These are phyloP conservation scores for Echinarachnius parma DNA, from an alignment of 53 echinoderm and acorn worm genomes.

Conservation along the genomic window DNA sequence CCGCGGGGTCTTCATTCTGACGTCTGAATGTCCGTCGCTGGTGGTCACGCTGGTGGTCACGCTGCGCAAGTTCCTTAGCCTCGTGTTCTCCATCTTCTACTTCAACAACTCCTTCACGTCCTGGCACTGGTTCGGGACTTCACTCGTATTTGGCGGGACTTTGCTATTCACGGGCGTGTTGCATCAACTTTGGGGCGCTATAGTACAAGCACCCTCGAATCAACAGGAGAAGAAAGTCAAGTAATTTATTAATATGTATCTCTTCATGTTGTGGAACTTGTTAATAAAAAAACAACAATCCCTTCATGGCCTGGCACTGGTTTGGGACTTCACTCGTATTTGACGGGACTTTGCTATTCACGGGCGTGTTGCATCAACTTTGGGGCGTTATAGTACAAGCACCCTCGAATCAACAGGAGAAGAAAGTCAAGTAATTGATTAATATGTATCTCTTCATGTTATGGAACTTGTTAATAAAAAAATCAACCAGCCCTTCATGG, in stretches of 20 bases:
- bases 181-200: constrained; percentile 46
- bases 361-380: constrained; percentile 71
- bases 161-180: constrained; percentile 83
- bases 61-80: constrained; percentile 85
- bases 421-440: constrained; percentile 35
- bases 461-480: too few relatives aligned
- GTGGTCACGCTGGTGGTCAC: constrained; percentile 90
- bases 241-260: too few relatives aligned
- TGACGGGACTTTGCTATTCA: constrained; percentile 74
- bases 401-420: constrained; percentile 43
- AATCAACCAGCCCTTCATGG: constrained; percentile 84
- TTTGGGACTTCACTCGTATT: constrained; percentile 79
- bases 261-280: too few relatives aligned
- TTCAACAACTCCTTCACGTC: constrained; percentile 89
- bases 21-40: constrained; percentile 93
- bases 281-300: too few relatives aligned
- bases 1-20: constrained; percentile 89
- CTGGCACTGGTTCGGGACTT: constrained; percentile 88
- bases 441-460: too few relatives aligned
- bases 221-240: constrained; percentile 46
- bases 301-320: constrained; percentile 92
- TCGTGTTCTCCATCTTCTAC: constrained; percentile 88
- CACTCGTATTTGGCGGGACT: constrained; percentile 71
- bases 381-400: constrained; percentile 22
- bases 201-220: constrained; percentile 35